Conservation (phyloP, 2,797 vertebrate species). For the Sebastolobus altivelis region DNA sequence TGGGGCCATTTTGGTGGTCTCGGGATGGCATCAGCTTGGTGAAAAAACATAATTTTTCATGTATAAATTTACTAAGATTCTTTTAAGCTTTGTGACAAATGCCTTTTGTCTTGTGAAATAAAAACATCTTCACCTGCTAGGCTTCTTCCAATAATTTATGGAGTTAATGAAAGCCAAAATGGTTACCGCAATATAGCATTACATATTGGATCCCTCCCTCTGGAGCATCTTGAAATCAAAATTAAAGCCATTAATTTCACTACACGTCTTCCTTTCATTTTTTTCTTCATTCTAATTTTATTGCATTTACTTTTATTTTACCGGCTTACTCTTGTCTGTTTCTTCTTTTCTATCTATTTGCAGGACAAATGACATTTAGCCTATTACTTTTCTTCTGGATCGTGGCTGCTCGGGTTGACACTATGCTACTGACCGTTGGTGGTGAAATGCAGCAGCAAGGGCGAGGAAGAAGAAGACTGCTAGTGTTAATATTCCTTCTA, state of each 20-base stretch:
- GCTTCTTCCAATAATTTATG: constrained; percentile 18
- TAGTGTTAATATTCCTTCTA: not conserved
- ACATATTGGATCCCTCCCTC: not conserved
- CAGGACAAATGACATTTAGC: not conserved
- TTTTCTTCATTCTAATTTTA: not conserved
- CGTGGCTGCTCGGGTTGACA: too few species aligned
- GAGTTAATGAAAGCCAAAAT: not conserved
- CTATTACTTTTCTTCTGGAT: too few species aligned
- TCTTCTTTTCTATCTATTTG: not conserved
- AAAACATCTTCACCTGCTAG: constrained; percentile 31
- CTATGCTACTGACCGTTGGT: not conserved
- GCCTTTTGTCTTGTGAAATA: constrained; percentile 49
- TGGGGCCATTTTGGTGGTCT: not conserved
- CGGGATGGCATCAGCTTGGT: not conserved
- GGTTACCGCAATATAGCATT: not conserved
- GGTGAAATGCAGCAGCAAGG: not conserved
- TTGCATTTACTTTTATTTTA: not conserved
- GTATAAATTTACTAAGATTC: constrained; percentile 22
- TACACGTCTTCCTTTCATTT: not conserved
- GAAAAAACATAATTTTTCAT: not conserved
- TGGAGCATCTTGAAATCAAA: not conserved
- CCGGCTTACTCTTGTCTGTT: not conserved
- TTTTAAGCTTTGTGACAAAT: constrained; percentile 49
- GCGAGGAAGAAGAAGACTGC: not conserved
- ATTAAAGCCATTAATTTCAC: constrained; percentile 8